Conservation (phyloP, 1,140 invertebrate genomes). For the Pseudomyrmex gracilis region DNA sequence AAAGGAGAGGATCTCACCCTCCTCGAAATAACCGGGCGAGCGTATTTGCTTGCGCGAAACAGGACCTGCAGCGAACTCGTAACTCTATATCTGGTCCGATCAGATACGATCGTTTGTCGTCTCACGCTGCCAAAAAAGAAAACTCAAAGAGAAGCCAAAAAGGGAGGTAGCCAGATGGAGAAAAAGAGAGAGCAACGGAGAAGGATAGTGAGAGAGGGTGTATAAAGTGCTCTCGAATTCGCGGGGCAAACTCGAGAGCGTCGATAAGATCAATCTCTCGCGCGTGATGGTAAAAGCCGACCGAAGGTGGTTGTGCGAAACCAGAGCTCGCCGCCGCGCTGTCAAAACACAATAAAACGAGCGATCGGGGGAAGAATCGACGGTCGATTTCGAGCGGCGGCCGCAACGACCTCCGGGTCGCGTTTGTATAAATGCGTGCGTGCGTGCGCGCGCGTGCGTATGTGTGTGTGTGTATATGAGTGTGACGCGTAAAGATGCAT, state of each 20-base stretch:
- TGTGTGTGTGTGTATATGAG: background rate
- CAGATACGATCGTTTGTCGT: constrained; percentile 64
- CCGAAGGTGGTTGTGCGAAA: constrained; percentile 68
- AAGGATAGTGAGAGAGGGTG: background rate
- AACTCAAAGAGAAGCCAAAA: constrained; percentile 32
- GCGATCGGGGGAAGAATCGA: constrained; percentile 71
- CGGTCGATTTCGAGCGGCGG: constrained; percentile 41
- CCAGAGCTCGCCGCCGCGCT: constrained; percentile 71
- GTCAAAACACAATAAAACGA: constrained; percentile 83
- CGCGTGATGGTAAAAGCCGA: constrained; percentile 32
- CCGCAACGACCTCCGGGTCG: constrained; percentile 31
- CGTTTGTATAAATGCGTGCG: background rate
- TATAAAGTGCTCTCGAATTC: constrained; percentile 40
- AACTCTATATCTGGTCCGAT: constrained; percentile 75
- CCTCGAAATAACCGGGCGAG: constrained; percentile 60
- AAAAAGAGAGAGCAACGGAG: background rate
- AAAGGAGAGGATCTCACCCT: constrained; percentile 30
- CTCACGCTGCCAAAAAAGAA: background rate
- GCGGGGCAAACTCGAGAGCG: constrained; percentile 29
- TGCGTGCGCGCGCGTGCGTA: background rate
- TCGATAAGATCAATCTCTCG: constrained; percentile 61
- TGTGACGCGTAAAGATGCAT: background rate
- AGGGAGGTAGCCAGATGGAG: background rate
- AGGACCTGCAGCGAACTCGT: constrained; percentile 57
- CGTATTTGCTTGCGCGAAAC: constrained; percentile 36